Conservation (phyloP, 2,113 vertebrate genomes). For the Aepyceros melampus region DNA sequence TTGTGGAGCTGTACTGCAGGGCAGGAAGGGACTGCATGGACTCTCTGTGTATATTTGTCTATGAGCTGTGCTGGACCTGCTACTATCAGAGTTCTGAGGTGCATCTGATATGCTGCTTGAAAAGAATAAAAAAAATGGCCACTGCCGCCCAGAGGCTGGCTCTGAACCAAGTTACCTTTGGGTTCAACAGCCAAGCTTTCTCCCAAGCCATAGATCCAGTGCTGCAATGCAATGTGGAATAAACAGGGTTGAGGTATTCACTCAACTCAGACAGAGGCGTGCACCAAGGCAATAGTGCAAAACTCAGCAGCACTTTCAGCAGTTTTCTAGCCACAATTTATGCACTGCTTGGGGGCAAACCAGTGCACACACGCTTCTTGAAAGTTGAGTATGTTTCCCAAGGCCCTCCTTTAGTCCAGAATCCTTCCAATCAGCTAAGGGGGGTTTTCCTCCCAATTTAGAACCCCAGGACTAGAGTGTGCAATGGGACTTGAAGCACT, state of each 20-base stretch:
- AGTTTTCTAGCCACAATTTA: not conserved
- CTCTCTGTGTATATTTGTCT: not conserved
- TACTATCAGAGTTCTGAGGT: not conserved
- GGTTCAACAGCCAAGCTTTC: not conserved
- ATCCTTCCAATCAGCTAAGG: not conserved
- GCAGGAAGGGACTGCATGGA: not conserved
- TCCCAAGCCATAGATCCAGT: not conserved
- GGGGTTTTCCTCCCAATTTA: not conserved
- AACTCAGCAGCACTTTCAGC: not conserved
- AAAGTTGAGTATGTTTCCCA: not conserved
- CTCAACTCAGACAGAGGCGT: not conserved
- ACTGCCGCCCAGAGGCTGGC: not conserved
- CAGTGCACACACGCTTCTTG: not conserved
- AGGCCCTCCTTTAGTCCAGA: not conserved
- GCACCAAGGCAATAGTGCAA: not conserved
- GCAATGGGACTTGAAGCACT: not conserved
- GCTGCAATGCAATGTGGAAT: not conserved
- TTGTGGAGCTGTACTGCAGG: not conserved
- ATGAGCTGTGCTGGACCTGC: not conserved
- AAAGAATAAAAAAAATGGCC: not conserved
- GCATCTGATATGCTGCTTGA: not conserved
- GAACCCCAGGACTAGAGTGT: not conserved
- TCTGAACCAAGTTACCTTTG: not conserved
- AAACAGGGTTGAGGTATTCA: not conserved
- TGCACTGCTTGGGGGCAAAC: not conserved